Evolutionary conservation across 2,888 invertebrate genomes (phyloP), one percentile per base, ranked within the genome.

Genomic region (Campoplex capitator): DNA sequence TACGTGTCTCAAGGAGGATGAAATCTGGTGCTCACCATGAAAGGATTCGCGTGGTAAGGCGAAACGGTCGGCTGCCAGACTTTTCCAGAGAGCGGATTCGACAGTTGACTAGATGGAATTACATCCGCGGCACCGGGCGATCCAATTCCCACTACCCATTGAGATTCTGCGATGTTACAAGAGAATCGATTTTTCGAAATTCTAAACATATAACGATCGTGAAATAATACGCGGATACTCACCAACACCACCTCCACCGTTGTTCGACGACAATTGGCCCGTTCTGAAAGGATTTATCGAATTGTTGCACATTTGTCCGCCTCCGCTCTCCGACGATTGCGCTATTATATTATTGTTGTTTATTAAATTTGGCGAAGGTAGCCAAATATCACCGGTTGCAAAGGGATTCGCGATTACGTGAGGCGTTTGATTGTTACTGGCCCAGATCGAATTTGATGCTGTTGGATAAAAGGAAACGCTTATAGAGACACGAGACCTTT

Each of bases 41-140:
- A 95, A 88, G 95, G 95, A 92, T 95, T 95, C 83, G 94, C 94
- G 84, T 93, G 94, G 90, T 93, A 94, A 85, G 93, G 91, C 76
- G 94, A 91, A 89, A 94, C 93, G 85, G 91, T 91, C 83, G 94
- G 94, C 91, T 94, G 94, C 94, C 94, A 94, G 73, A 93, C 91
- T 92, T 94, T 94, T 88, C 92, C 93, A 80, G 94, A 90, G 89
- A 93, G 90, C 83, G 93, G 91, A 85, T 93, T 92, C 93, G 92
- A 92, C 91, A 92, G 89, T 89, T 93, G 93, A 93, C 93, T 93
- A 92, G 94, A 93, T 90, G 93, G 91, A 91, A 93, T 92, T 89
- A 93, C 92, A 91, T 94, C 93, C 89, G 92, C 92, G 88, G 92
- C 92, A 91, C 90, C 92, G 89, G 92, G 90, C 81, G 93, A 88